phyloP scores from a whole-genome alignment of 1,140 invertebrate species.

The Mamestra configurata region DNA sequence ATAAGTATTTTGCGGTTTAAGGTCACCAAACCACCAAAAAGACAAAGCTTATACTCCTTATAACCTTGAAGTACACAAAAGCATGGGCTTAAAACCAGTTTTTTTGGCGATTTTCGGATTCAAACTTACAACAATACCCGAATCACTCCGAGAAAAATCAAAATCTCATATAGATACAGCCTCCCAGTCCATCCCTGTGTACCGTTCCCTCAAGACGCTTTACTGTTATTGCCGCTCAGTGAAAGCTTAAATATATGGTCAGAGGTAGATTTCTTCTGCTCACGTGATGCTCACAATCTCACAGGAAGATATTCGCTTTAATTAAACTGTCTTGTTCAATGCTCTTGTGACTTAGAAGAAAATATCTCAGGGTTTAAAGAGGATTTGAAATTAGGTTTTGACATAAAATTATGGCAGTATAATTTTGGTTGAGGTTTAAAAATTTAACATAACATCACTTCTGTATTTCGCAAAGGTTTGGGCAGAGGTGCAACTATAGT shows the following conservation, averaged over 20 bases:
- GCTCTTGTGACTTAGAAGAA: conserved; percentile 6
- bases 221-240: conserved; percentile 64
- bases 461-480: no score
- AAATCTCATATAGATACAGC: no score
- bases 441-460: neutral
- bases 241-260: conserved; percentile 62
- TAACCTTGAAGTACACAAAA: no score
- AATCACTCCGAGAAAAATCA: no score
- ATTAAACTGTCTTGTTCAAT: conserved; percentile 54
- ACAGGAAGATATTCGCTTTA: conserved; percentile 50
- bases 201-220: conserved; percentile 59
- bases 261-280: conserved; percentile 58
- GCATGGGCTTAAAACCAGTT: no score
- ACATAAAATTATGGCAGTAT: neutral
- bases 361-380: neutral
- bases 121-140: no score
- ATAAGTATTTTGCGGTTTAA: no score
- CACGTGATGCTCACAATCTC: conserved; percentile 47
- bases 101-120: no score
- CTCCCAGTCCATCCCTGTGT: conserved; percentile 45
- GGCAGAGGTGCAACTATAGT: no score
- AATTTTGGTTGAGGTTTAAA: neutral
- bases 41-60: no score
- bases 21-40: no score
- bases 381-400: neutral